Evolutionary conservation across 2,113 vertebrate species (phyloP).

Genomic region (Cnemophilus loriae): DNA sequence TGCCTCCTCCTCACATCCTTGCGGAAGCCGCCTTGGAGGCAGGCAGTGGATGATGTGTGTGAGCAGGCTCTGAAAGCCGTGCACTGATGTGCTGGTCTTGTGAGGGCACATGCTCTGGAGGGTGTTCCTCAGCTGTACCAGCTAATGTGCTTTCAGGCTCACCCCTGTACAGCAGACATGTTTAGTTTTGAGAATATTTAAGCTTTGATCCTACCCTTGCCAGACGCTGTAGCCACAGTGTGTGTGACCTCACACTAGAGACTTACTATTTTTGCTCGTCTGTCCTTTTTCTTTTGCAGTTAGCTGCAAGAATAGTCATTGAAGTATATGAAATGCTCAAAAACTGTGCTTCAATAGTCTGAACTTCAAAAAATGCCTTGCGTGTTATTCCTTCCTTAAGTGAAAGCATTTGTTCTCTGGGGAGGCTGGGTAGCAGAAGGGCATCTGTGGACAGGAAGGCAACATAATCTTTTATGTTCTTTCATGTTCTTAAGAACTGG

Average conservation of each 20-base stretch:
- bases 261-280: background rate
- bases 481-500: background rate
- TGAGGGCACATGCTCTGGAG: background rate
- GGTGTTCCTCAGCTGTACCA: background rate
- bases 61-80: background rate
- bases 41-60: background rate
- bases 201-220: background rate
- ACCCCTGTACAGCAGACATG: background rate
- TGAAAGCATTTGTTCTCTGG: background rate
- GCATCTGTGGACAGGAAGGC: background rate
- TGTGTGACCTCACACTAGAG: background rate
- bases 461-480: background rate
- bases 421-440: background rate
- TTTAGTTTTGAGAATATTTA: background rate
- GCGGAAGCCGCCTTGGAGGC: background rate
- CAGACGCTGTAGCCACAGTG: background rate
- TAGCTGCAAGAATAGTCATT: background rate
- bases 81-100: background rate
- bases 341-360: background rate
- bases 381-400: background rate
- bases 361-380: constrained; percentile 1
- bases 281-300: background rate
- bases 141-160: background rate
- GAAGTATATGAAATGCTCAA: background rate
- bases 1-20: background rate